Conservation (phyloP, 1,140 invertebrate genomes). For the Streblospio benedicti region DNA sequence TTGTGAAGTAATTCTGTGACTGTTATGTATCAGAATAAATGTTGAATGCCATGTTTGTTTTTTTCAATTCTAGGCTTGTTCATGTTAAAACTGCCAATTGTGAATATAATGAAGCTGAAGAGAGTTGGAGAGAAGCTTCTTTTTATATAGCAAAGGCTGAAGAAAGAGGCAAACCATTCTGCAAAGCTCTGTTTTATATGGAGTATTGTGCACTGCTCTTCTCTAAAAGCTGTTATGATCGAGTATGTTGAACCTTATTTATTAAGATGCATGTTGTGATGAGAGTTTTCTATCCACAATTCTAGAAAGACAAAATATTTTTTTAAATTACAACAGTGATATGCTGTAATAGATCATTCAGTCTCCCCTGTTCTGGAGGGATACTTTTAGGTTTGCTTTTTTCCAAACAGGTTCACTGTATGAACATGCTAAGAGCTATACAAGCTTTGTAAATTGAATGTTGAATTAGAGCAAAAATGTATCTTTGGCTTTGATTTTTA, state of each 20-base stretch:
- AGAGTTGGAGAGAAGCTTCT: conserved; percentile 57
- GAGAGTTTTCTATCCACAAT: not conserved
- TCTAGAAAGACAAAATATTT: not conserved
- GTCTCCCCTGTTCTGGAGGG: not conserved
- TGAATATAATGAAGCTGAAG: conserved; percentile 60
- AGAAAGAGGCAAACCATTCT: conserved; percentile 46
- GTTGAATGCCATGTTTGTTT: too few species aligned
- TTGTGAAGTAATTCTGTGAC: too few species aligned
- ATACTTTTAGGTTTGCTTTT: not conserved
- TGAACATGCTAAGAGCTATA: not conserved
- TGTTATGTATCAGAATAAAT: too few species aligned
- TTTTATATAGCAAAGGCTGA: conserved; percentile 51
- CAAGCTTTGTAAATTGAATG: too few species aligned
- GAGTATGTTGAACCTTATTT: conserved; percentile 46
- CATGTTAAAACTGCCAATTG: conserved; percentile 72
- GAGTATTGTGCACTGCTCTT: conserved; percentile 72
- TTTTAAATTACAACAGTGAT: not conserved
- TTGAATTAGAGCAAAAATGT: too few species aligned
- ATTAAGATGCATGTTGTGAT: not conserved
- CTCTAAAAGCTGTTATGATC: conserved; percentile 70
- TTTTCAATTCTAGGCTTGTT: conserved; percentile 57
- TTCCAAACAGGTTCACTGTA: not conserved
- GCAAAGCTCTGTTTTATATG: conserved; percentile 63
- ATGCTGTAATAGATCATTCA: not conserved
- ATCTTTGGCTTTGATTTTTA: too few species aligned